Evolutionary conservation across 2,797 vertebrate species (phyloP), one percentile per base, ranked within the genome.

Genomic region (Epinephelus coioides): DNA sequence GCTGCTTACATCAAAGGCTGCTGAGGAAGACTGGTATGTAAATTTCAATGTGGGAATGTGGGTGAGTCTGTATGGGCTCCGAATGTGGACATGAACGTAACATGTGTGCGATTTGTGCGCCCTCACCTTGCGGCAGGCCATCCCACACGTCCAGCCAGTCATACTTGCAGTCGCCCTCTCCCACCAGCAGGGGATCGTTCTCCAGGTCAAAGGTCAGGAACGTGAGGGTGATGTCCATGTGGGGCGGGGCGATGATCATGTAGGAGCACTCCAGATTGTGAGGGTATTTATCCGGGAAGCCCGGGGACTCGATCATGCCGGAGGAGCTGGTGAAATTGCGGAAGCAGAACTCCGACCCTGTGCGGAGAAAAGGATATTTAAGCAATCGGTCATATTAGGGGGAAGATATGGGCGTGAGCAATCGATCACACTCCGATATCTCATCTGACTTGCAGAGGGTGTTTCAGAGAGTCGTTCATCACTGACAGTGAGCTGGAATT

Each of bases 81-180:
- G 38, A 50, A 59, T 63, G 69, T 50, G 34, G 21, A 30, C 6
- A 34, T 34, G 6, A 7, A 34, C 30, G 30, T 34, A 34, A 34
- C 30, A 7, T 34, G 30, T 15, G 0, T 40, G 49, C 14, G 9
- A 10, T 18, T 47, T 57, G 8, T 38, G 8, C 2, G 9, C 2
- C 0, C 86, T 92, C 74, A 94, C 98, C 98, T 86, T 97, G 96
- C 0, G 98, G 98, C 74, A 99, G 95, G 19, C 98, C 98, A 0
- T 99, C 98, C 98, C 98, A 99, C 93, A 99, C 97, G 68, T 99
- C 98, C 90, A 99, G 95, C 97, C 97, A 99, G 89, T 99, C 98
- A 0, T 99, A 99, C 83, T 99, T 99, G 96, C 98, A 99, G 87
- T 99, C 98, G 46, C 97, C 97, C 86, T 99, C 98, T 13, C 96